Base-by-base conservation (phyloP, 1,140 invertebrate genomes). In the Macrocentrus cingulum region DNA sequence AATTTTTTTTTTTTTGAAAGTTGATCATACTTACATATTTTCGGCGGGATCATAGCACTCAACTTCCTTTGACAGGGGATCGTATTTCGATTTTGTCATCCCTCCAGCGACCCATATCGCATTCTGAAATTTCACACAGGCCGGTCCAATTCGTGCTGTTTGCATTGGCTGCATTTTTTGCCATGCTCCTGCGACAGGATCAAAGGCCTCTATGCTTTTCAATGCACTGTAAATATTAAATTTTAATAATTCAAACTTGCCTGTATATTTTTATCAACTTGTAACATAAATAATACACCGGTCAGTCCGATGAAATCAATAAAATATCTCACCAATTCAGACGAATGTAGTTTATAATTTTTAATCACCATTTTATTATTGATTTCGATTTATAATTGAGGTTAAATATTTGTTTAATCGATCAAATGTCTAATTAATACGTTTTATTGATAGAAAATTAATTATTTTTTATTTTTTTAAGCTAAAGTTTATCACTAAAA, bases 71-170 rank as follows among this genome's bases (percentile, higher is more conserved):
- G 76, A 77, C 22, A 85, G 74, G 0, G 80, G 77, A n/a, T 76
- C 70, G 25, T 78, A 80, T 66, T 78, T 80, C 51, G 81, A 80
- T 42, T 79, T 82, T 29, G 81, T 84, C 81, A 85, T 83, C 18
- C 85, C 85, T 50, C 85, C 85, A n/a, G 83, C 84, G 25, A 84
- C 84, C 85, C 84, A 87, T 66, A 86, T 85, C 56, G 81, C 80
- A 65, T 85, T 81, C 25, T 77, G 71, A 69, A 84, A 84, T 63
- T 84, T 84, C 36, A 79, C 70, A 37, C 76, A 76, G 1, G 82
- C 84, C 9, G 80, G 74, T 1, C 84, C 84, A 70, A 84, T 82
- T 41, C 84, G 77, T 0, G 82, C 80, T 4, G 75, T 70, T 7
- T 67, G 59, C 80, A 87, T 82, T 1, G 84, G 70, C 7, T 81